Conservation (phyloP, 1,140 invertebrate species). For the Bombus impatiens region DNA sequence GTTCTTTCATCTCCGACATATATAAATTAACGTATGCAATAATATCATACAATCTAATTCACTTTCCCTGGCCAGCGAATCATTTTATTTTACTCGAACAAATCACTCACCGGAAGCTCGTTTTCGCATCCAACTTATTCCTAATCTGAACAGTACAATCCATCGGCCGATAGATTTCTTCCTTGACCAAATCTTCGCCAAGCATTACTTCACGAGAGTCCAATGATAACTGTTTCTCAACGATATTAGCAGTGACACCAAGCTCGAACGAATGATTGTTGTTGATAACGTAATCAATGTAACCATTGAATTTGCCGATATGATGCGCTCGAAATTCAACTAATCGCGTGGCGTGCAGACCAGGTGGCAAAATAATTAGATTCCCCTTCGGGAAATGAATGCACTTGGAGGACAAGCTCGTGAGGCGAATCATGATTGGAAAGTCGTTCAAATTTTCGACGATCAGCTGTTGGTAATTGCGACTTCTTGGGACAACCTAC, state of each 20-base stretch:
- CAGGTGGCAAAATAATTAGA: constrained; percentile 45
- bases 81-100: not conserved
- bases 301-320: constrained; percentile 61
- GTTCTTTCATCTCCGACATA: too few species aligned
- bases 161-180: constrained; percentile 56
- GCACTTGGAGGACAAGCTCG: constrained; percentile 17
- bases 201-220: constrained; percentile 46
- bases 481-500: constrained; percentile 59
- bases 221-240: constrained; percentile 64
- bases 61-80: too few species aligned
- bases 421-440: constrained; percentile 61
- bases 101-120: constrained; percentile 39
- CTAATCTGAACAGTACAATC: constrained; percentile 40
- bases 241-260: constrained; percentile 64
- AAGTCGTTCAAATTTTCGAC: constrained; percentile 68
- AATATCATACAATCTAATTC: too few species aligned
- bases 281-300: constrained; percentile 73
- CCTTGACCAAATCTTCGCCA: constrained; percentile 40
- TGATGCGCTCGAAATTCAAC: constrained; percentile 51
- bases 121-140: constrained; percentile 56
- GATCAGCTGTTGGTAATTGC: constrained; percentile 51
- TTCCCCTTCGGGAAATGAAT: constrained; percentile 57
- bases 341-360: constrained; percentile 29
- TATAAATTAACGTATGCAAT: too few species aligned
- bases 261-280: constrained; percentile 70